These are phyloP conservation scores for Bryconaethiops microstoma DNA, from an alignment of 2,797 vertebrate genomes.

Conservation along the genomic window DNA sequence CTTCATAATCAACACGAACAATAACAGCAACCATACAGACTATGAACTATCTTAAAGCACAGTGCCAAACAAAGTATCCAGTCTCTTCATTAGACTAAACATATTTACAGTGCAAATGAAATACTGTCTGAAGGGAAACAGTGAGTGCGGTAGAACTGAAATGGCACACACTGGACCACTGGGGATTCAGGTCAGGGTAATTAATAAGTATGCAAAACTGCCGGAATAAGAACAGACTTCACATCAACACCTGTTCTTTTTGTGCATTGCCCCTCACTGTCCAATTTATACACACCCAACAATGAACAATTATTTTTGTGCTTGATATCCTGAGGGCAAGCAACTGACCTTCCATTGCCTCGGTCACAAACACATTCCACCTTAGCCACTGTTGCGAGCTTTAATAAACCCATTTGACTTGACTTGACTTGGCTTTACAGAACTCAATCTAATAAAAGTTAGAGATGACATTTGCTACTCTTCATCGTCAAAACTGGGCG, in stretches of 20 bases:
- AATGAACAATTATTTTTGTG: not conserved
- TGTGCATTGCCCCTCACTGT: constrained; percentile 27
- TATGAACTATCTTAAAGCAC: constrained; percentile 40
- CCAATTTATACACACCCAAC: not conserved
- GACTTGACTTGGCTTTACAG: not conserved
- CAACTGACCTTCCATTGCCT: not conserved
- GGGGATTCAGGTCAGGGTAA: not conserved
- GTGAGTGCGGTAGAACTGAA: not conserved
- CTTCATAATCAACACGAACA: constrained; percentile 40
- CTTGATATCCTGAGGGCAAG: not conserved
- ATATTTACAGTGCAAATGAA: constrained; percentile 29
- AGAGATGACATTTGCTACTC: not conserved
- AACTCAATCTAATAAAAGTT: not conserved
- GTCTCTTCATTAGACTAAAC: constrained; percentile 1
- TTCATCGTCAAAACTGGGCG: not conserved
- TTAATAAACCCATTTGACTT: not conserved
- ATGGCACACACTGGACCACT: not conserved
- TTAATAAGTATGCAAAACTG: not conserved
- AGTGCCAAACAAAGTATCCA: constrained; percentile 18
- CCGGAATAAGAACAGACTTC: not conserved
- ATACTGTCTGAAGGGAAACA: not conserved
- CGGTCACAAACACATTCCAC: not conserved
- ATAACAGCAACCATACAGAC: constrained; percentile 24
- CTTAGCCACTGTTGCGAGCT: not conserved
- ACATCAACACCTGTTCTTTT: constrained; percentile 1